phyloP scores from a whole-genome alignment of 2,113 vertebrate species.

The Ia io region DNA sequence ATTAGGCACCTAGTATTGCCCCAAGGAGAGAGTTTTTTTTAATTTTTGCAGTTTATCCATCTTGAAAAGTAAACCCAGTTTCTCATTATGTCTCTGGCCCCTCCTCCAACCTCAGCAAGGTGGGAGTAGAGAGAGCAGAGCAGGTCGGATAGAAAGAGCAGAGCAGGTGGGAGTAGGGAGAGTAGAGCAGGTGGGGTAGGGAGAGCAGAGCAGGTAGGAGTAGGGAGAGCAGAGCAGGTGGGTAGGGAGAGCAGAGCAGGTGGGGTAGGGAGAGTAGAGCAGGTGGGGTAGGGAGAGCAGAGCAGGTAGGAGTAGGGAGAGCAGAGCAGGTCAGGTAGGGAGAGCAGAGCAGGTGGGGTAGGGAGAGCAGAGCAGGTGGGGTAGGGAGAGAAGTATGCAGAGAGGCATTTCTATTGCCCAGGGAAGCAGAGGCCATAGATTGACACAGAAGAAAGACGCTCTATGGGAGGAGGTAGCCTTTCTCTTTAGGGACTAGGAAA shows the following conservation, averaged over 20 bases:
- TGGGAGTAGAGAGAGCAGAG: neutral
- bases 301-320: too few relatives aligned
- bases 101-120: neutral
- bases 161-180: too few relatives aligned
- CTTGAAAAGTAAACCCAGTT: neutral
- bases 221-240: too few relatives aligned
- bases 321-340: too few relatives aligned
- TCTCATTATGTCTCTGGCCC: neutral
- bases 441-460: neutral
- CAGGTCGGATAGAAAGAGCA: neutral
- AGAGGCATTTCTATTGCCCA: neutral
- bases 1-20: neutral
- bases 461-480: neutral
- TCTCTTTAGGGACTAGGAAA: neutral
- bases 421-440: neutral
- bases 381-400: neutral
- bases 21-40: too few relatives aligned
- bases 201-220: too few relatives aligned
- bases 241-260: too few relatives aligned
- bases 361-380: too few relatives aligned
- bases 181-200: too few relatives aligned
- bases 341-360: too few relatives aligned
- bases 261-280: too few relatives aligned
- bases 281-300: too few relatives aligned
- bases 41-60: neutral